Conservation (phyloP, 2,113 vertebrate species). For the Callocephalon fimbriatum region DNA sequence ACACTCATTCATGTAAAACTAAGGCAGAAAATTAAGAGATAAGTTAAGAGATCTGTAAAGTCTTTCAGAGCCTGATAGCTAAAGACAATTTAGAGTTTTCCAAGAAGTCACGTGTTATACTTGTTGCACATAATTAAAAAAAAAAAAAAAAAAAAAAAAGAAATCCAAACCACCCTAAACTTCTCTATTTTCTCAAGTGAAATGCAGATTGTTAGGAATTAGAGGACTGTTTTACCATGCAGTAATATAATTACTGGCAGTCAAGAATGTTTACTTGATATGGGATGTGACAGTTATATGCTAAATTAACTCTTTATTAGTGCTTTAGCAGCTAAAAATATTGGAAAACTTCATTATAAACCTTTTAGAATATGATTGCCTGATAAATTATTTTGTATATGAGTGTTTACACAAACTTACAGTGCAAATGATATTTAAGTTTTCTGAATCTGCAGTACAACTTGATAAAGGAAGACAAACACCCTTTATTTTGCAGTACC, state of each 20-base stretch:
- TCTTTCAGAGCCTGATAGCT: neutral
- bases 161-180: neutral
- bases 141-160: too few relatives aligned
- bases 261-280: constrained; percentile 1
- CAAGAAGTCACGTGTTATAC: neutral
- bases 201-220: neutral
- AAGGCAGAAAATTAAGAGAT: neutral
- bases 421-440: neutral
- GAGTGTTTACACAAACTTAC: neutral
- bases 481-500: neutral
- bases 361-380: neutral
- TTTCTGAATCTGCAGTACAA: neutral
- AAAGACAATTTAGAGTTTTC: neutral
- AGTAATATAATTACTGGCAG: neutral
- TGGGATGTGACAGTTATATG: neutral
- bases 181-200: neutral
- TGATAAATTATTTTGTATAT: neutral
- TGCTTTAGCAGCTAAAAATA: neutral
- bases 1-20: neutral
- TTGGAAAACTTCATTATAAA: neutral
- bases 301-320: neutral
- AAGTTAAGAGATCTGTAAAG: neutral
- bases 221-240: neutral
- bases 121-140: neutral
- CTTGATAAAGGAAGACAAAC: neutral